Evolutionary conservation across 2,888 invertebrate genomes (phyloP), one percentile per base, ranked within the genome.

Genomic region (Teinopalpus imperialis): DNA sequence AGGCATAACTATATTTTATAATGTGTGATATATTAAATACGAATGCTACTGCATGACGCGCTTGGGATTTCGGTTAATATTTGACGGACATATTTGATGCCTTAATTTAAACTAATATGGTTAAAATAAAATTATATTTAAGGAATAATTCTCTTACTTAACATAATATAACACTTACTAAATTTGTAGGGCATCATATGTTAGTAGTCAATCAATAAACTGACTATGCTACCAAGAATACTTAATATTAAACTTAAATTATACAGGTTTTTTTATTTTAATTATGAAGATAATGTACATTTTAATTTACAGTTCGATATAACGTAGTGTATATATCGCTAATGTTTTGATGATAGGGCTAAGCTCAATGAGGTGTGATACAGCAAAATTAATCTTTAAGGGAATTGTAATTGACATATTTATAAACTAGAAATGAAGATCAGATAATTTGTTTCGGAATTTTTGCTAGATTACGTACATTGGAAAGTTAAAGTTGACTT

Each of bases 291-390:
- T 20, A 10, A 10, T 9, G n/a, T n/a, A 4, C 12, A 18, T 39
- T 26, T 27, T 24, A 10, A n/a, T 7, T 39, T 39, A n/a, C 30
- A 20, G 21, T 20, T 7, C 24, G 13, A 24, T 13, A 13, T 34
- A 14, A 6, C 13, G 12, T 8, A 36, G 14, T n/a, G 21, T 14
- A 10, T 12, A 24, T 36, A 23, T 41, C 14, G 24, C n/a, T 32
- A 32, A 23, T 32, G 23, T 31, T 24, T 32, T 31, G 31, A 23
- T 31, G 23, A 32, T 41, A 31, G 41, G 41, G 32, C 31, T 32
- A 20, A 39, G 31, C 44, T 45, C 26, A 39, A 39, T 9, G 44
- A 39, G 31, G 45, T 40, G 39, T 45, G 32, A 45, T 45, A 44
- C 30, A 4, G 29, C 29, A 24, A 44, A 37, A 37, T 37, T 37